Percentiles rank a stretch among this genome's conserved stretches.
These are phyloP conservation scores for Drosophila mercatorum DNA, from an alignment of 2,888 invertebrate species.

Conservation along the genomic window DNA sequence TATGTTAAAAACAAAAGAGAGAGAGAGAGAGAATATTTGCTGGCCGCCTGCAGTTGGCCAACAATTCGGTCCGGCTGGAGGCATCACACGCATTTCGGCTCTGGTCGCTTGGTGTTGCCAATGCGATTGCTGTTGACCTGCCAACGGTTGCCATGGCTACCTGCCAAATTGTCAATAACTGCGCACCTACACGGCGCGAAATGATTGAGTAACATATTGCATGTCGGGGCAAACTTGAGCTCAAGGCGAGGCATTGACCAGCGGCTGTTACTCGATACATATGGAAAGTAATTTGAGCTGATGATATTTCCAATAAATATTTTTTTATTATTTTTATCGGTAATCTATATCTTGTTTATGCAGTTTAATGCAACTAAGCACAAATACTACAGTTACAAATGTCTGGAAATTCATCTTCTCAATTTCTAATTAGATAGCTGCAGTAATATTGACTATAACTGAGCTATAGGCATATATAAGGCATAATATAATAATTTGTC, in stretches of 20 bases:
- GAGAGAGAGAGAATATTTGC: constrained; percentile 2
- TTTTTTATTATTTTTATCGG: neutral
- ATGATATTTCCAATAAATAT: neutral
- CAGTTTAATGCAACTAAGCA: neutral
- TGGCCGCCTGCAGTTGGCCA: constrained; percentile 30
- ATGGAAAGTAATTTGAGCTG: neutral
- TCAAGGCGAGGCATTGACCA: constrained; percentile 20
- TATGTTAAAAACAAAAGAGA: constrained; percentile 28
- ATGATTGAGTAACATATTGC: constrained; percentile 3
- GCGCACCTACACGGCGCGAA: constrained; percentile 49
- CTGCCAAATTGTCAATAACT: constrained; percentile 77
- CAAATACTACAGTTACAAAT: too few relatives aligned
- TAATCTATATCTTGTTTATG: neutral
- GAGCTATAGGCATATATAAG: too few relatives aligned
- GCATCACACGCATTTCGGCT: constrained; percentile 20
- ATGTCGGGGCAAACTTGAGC: neutral
- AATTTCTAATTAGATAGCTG: too few relatives aligned
- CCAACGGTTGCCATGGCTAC: constrained; percentile 74
- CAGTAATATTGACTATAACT: too few relatives aligned
- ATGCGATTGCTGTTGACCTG: constrained; percentile 61
- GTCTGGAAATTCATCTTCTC: too few relatives aligned
- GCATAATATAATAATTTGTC: too few relatives aligned
- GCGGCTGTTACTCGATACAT: neutral
- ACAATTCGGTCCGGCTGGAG: constrained; percentile 10
- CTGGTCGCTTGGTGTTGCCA: constrained; percentile 13